phyloP scores from a whole-genome alignment of 2,113 vertebrate species.

The Stigmatopora argus region DNA sequence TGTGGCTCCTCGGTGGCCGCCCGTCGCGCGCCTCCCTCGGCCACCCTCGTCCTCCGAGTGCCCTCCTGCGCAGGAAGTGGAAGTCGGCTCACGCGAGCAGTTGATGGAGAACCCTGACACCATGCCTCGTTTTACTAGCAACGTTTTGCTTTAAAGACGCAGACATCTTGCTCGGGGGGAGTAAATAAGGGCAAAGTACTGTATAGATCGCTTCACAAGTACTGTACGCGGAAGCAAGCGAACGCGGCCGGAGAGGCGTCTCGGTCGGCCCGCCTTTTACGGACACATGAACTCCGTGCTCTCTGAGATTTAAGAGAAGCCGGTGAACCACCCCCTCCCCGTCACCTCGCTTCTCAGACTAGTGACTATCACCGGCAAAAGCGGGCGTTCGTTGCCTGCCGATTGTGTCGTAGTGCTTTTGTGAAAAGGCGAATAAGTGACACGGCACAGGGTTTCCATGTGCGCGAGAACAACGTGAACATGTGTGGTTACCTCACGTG shows the following conservation, averaged over 20 bases:
- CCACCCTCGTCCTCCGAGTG: conserved; percentile 47
- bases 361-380: neutral
- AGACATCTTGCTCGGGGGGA: conserved; percentile 47
- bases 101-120: conserved; percentile 68
- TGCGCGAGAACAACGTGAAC: conserved; percentile 29
- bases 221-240: conserved; percentile 9
- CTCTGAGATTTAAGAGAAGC: conserved; percentile 56
- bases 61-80: conserved; percentile 72
- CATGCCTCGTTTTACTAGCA: conserved; percentile 57
- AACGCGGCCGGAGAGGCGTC: conserved; percentile 16
- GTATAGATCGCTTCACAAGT: conserved; percentile 11
- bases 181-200: conserved; percentile 14
- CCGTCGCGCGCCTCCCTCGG: conserved; percentile 52
- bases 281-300: conserved; percentile 63
- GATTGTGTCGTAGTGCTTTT: conserved; percentile 2
- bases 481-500: conserved; percentile 57
- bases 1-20: conserved; percentile 41
- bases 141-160: conserved; percentile 73
- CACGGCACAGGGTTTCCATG: neutral
- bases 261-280: conserved; percentile 47
- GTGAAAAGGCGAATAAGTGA: neutral
- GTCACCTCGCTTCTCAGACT: neutral
- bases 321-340: conserved; percentile 3
- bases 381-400: neutral
- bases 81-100: conserved; percentile 67